A percentile compares a stretch with the other conserved stretches of the same genome.
Evolutionary conservation across 53 echinoderm and acorn worm genomes (phyloP).

Genomic region (Glandiceps talaboti): DNA sequence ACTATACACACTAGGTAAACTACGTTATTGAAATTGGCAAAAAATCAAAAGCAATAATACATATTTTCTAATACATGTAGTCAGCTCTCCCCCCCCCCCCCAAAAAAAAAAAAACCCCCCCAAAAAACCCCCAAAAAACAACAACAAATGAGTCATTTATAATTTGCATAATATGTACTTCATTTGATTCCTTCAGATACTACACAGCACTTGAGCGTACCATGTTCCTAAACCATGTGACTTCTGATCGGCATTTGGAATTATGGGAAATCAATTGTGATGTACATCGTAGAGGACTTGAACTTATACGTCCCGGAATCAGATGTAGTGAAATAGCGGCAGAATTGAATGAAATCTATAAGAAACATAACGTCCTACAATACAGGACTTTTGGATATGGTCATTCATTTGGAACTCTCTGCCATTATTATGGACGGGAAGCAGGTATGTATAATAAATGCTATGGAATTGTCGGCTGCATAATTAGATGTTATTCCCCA

Average conservation of each 20-base stretch:
- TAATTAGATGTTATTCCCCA: too few species aligned
- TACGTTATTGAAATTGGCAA: too few species aligned
- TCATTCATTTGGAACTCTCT: conserved; percentile 64
- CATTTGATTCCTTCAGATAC: conserved; percentile 27
- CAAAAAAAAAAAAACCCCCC: too few species aligned
- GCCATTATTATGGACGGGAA: conserved; percentile 76
- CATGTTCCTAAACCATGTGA: conserved; percentile 51
- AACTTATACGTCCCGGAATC: conserved; percentile 59
- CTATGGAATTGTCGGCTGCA: too few species aligned
- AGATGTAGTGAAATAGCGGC: conserved; percentile 57
- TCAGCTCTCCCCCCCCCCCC: too few species aligned
- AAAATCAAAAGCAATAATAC: too few species aligned
- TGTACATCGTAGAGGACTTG: conserved; percentile 56
- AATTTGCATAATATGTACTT: too few species aligned
- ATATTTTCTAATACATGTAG: too few species aligned
- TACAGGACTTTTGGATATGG: conserved; percentile 88
- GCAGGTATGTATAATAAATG: conserved; percentile 60
- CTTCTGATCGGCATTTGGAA: conserved; percentile 42
- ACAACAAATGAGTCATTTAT: too few species aligned
- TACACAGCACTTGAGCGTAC: conserved; percentile 78
- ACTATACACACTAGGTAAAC: too few species aligned
- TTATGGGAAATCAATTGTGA: conserved; percentile 73
- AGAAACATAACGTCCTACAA: conserved; percentile 39
- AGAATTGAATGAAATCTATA: conserved; percentile 58
- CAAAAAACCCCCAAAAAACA: too few species aligned